These are phyloP conservation scores for Pollenia labialis DNA, from an alignment of 2,888 invertebrate genomes.

Conservation along the genomic window DNA sequence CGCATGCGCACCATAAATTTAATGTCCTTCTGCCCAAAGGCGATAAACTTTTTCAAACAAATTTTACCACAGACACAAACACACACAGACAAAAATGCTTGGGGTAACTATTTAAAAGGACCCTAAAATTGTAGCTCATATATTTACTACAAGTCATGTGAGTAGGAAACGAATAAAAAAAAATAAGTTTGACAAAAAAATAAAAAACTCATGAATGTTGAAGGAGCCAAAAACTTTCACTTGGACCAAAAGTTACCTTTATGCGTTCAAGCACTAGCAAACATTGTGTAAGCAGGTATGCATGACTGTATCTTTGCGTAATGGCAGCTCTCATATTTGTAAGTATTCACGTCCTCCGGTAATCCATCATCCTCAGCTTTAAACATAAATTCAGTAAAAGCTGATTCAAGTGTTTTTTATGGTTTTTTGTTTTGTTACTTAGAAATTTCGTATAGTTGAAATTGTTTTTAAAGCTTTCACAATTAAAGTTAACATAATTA, in stretches of 20 bases:
- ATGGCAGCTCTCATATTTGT: conserved; percentile 39
- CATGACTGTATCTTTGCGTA: background rate
- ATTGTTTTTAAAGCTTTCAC: conserved; percentile 57
- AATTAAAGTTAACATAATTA: background rate
- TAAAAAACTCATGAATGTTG: conserved; percentile 31
- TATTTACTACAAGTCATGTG: background rate
- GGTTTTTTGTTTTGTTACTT: conserved; percentile 22
- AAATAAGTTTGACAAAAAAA: conserved; percentile 8
- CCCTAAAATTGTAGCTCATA: conserved; percentile 33
- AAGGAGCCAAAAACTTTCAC: conserved; percentile 58
- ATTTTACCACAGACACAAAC: conserved; percentile 37
- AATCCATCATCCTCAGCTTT: conserved; percentile 68
- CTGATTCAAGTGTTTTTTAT: conserved; percentile 29
- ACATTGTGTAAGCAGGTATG: background rate
- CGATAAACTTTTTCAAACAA: conserved; percentile 68
- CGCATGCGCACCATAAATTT: conserved; percentile 73
- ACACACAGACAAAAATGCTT: conserved; percentile 54
- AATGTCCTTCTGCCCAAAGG: conserved; percentile 71
- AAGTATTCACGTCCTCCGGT: conserved; percentile 45
- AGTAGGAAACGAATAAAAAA: background rate
- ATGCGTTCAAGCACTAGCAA: conserved; percentile 1
- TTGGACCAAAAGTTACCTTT: conserved; percentile 37
- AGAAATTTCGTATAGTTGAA: conserved; percentile 42
- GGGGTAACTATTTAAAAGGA: conserved; percentile 61
- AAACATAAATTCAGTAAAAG: conserved; percentile 35